Percentiles rank a stretch among this genome's conserved stretches.
phyloP scores from a whole-genome alignment of 2,888 invertebrate species.

The Pristionchus japonicus region DNA sequence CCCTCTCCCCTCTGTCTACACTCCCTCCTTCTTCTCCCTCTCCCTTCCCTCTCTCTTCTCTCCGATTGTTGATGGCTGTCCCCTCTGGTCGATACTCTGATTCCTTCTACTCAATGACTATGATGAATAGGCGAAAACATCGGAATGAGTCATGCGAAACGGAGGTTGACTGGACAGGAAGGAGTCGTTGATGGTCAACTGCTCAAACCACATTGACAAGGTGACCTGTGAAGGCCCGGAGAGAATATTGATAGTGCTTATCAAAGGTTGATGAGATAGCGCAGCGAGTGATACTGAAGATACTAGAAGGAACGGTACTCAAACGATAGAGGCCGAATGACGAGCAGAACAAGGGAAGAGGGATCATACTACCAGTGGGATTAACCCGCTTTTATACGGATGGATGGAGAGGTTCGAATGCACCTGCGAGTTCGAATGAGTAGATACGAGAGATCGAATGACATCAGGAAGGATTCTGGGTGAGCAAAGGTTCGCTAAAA shows the following conservation, averaged over 20 bases:
- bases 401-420: background rate
- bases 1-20: background rate
- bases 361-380: background rate
- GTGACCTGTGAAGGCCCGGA: background rate
- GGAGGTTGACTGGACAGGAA: background rate
- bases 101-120: background rate
- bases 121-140: constrained; percentile 7
- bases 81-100: constrained; percentile 1
- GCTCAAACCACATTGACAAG: background rate
- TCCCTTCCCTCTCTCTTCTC: background rate
- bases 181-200: background rate
- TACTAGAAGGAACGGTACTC: too few species aligned
- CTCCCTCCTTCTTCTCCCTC: background rate
- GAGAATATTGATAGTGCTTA: background rate
- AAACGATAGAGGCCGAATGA: background rate
- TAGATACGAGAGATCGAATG: background rate
- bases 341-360: background rate
- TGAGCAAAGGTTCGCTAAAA: background rate
- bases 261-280: background rate
- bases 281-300: background rate
- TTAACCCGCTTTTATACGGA: background rate
- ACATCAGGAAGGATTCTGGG: background rate
- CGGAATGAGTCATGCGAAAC: background rate
- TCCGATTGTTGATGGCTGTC: constrained; percentile 14
- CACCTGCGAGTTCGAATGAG: background rate